Evolutionary conservation across 2,888 invertebrate species (phyloP), one percentile per base, ranked within the genome.

Genomic region (Conomelus anceps): DNA sequence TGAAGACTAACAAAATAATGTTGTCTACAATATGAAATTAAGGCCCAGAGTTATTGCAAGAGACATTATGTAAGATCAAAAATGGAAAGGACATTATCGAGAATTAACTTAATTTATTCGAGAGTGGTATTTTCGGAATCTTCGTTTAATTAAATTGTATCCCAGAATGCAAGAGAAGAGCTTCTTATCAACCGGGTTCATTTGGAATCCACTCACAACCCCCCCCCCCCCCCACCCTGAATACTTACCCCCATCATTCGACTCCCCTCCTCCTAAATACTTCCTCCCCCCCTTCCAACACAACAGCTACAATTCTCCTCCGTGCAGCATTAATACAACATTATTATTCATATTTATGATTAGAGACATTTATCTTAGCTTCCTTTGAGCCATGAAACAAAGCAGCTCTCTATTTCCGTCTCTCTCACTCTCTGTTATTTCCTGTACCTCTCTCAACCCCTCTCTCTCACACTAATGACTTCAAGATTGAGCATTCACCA

Each of bases 271-370:
- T n/a, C 34, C 6, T n/a, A 6, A 1, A 63, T 7, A 63, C 7
- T 63, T 63, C 7, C n/a, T n/a, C n/a, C n/a, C n/a, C n/a, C n/a
- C n/a, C n/a, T n/a, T n/a, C n/a, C n/a, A n/a, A n/a, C n/a, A n/a
- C n/a, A n/a, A n/a, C n/a, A n/a, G n/a, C n/a, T n/a, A 63, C 63
- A 63, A 63, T 63, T 6, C 63, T n/a, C n/a, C 13, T 34, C 63
- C 63, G n/a, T 63, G 63, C 63, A 63, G 63, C 63, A 63, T 63
- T 63, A 63, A 13, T 7, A n/a, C 63, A 63, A 63, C 63, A 86
- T 26, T 86, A 86, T 29, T 86, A 86, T 86, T 86, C 86, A 86
- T 86, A 86, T 86, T 86, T 86, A 86, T 86, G 29, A 86, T 20
- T 22, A 26, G n/a, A 86, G 29, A 86, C 86, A 86, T 86, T 86